These are phyloP conservation scores for Alfaro cultratus DNA, from an alignment of 2,797 vertebrate species.

Conservation along the genomic window DNA sequence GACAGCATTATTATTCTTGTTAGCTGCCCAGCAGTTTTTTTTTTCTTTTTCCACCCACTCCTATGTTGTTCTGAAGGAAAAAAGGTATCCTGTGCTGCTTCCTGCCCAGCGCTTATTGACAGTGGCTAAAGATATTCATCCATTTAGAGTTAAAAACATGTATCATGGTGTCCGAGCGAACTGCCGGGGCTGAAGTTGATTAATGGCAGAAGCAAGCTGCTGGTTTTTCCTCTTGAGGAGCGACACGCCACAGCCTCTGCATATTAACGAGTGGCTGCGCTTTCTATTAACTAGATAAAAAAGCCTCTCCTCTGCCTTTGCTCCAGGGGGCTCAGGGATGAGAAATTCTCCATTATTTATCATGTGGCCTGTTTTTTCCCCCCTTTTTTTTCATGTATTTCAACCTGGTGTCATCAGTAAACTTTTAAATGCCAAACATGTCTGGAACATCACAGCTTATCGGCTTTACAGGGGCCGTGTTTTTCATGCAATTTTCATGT, in stretches of 20 bases:
- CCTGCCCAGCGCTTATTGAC: constrained; percentile 91
- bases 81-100: constrained; percentile 47
- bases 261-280: constrained; percentile 99
- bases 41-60: constrained; percentile 39
- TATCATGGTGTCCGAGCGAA: constrained; percentile 99
- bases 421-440: constrained; percentile 87
- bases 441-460: constrained; percentile 79
- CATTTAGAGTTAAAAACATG: constrained; percentile 99
- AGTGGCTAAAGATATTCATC: constrained; percentile 99
- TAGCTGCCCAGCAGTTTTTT: constrained; percentile 87
- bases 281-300: constrained; percentile 99
- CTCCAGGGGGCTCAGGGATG: constrained; percentile 97
- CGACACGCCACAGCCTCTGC: constrained; percentile 92
- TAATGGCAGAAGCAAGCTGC: constrained; percentile 99
- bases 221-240: constrained; percentile 93
- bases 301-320: constrained; percentile 94
- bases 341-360: constrained; percentile 98
- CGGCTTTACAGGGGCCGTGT: constrained; percentile 80
- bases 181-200: constrained; percentile 99
- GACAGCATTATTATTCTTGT: constrained; percentile 99
- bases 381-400: constrained; percentile 84
- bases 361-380: constrained; percentile 82
- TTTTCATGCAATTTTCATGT: constrained; percentile 80
- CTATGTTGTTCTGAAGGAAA: constrained; percentile 64
- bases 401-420: constrained; percentile 93